Evolutionary conservation across 2,888 invertebrate genomes (phyloP).

Genomic region (Pycnomerus fuliginosus): DNA sequence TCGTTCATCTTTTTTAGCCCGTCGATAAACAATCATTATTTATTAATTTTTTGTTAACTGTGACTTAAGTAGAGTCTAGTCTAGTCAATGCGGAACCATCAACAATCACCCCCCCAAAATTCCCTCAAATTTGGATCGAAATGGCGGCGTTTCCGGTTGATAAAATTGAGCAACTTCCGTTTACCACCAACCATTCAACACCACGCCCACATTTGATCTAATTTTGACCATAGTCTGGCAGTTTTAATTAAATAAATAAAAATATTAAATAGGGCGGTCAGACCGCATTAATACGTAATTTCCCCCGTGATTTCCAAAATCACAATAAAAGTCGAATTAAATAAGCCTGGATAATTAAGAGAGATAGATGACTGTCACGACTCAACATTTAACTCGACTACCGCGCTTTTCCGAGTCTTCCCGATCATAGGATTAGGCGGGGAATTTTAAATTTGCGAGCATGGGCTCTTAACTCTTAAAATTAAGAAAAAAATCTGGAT

Average conservation of each 20-base stretch:
- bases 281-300: conserved; percentile 6
- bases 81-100: conserved; percentile 30
- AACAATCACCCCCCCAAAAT: conserved; percentile 46
- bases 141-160: conserved; percentile 31
- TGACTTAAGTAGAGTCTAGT: conserved; percentile 13
- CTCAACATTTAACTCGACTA: conserved; percentile 31
- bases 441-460: too few species aligned
- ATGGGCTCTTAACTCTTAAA: too few species aligned
- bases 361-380: conserved; percentile 50
- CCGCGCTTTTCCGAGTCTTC: conserved; percentile 14
- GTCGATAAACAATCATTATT: too few species aligned
- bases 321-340: too few species aligned
- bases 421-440: too few species aligned
- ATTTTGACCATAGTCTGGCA: conserved; percentile 48
- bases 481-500: too few species aligned
- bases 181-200: conserved; percentile 22
- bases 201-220: conserved; percentile 52
- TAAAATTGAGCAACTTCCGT: conserved; percentile 56
- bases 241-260: conserved; percentile 19
- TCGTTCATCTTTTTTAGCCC: too few species aligned
- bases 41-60: conserved; percentile 14
- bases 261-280: conserved; percentile 20
- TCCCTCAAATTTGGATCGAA: conserved; percentile 52
- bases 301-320: background rate
- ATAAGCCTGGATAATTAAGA: conserved; percentile 39